Evolutionary conservation across 2,888 invertebrate species (phyloP), one percentile per base, ranked within the genome.

Genomic region (Sepioteuthis lessoniana): DNA sequence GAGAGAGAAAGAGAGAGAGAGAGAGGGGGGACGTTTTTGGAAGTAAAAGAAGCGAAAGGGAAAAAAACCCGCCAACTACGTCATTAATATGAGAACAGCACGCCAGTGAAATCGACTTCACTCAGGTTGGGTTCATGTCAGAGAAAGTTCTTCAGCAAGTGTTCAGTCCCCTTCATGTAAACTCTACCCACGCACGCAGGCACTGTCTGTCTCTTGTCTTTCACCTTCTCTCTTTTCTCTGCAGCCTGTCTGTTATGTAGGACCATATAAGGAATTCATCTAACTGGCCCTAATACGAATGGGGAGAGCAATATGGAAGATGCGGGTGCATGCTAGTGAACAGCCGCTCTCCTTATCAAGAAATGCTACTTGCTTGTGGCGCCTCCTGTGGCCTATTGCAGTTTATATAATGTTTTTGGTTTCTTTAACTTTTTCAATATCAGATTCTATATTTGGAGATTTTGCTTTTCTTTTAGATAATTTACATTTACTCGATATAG

Each of bases 261-360:
- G 13, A 76, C 76, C 76, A 76, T 76, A 76, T 76, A 76, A 76
- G 76, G 76, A 76, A n/a, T 76, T 76, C 76, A 76, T 76, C 25
- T 76, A 76, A 76, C n/a, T 55, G 55, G 55, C 55, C 55, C 76
- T 76, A 76, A 76, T 76, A 76, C 76, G 76, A 76, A 21, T n/a
- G n/a, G 76, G n/a, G 76, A 76, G n/a, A 76, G 76, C 76, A 76
- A 76, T 76, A 76, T 76, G n/a, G n/a, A 76, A 76, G n/a, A 16
- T 4, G 76, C n/a, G n/a, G 76, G 76, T 76, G 76, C 76, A 76
- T 76, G 76, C 76, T 13, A 76, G n/a, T n/a, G n/a, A 35, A 76
- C n/a, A 76, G n/a, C n/a, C 76, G 76, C 31, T 8, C 76, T 76
- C 76, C n/a, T 76, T 76, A 76, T 76, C 76, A 16, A n/a, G 76